Conservation (phyloP, 2,888 invertebrate genomes). For the Meiosimyza platycephala region DNA sequence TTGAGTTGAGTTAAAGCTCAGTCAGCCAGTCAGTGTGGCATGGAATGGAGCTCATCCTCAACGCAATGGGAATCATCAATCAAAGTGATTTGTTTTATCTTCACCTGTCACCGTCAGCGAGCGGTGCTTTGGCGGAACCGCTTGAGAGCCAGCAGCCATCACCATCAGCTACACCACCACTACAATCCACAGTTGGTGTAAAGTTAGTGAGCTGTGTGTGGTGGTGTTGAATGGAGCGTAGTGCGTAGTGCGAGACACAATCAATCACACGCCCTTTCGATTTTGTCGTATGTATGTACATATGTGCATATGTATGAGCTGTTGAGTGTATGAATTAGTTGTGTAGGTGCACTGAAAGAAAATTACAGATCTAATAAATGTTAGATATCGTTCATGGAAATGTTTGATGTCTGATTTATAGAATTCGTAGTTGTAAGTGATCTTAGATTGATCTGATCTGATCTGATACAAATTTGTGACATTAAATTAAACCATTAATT, state of each 20-base stretch:
- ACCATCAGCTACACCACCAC: not conserved
- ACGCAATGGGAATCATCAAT: constrained; percentile 64
- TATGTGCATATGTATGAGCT: constrained; percentile 35
- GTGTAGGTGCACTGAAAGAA: not conserved
- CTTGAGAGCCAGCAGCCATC: constrained; percentile 33
- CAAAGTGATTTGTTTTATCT: constrained; percentile 63
- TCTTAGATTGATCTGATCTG: too few species aligned
- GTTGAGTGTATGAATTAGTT: not conserved
- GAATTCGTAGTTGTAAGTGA: too few species aligned
- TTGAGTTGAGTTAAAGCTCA: constrained; percentile 1
- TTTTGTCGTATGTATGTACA: constrained; percentile 40
- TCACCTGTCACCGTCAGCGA: constrained; percentile 40
- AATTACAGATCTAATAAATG: too few species aligned
- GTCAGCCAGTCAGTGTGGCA: not conserved
- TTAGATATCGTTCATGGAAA: too few species aligned
- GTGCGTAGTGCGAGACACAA: constrained; percentile 40
- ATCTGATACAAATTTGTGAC: too few species aligned
- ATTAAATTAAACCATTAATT: too few species aligned
- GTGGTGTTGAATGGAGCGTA: too few species aligned
- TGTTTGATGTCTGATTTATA: too few species aligned
- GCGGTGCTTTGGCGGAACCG: constrained; percentile 12
- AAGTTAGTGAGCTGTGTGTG: constrained; percentile 20
- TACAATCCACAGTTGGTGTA: constrained; percentile 35
- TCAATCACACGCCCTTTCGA: constrained; percentile 47
- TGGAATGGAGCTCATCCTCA: constrained; percentile 36